Evolutionary conservation across 92 coral and sea anemone genomes (phyloP), one percentile per base, ranked within the genome.

Genomic region (Porites cylindrica): DNA sequence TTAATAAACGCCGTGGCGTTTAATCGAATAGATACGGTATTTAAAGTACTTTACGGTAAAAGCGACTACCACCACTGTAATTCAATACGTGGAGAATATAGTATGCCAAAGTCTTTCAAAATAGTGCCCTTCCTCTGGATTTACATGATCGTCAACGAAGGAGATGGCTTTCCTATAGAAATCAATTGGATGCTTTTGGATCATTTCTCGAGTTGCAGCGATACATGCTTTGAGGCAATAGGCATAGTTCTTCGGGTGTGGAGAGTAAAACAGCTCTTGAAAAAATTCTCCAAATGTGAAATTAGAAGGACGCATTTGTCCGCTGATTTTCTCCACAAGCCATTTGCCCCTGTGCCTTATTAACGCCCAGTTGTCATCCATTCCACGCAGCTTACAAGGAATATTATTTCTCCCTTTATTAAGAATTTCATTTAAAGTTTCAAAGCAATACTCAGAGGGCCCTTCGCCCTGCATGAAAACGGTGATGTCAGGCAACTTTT

Each of bases 101-200:
- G 81, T 79, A 62, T 50, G 50, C 93, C 95, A 92, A 43, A 90
- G 65, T 70, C 95, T 38, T 74, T 92, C 95, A 47, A 92, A 86
- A 21, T 92, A 92, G 66, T 90, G 95, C 1, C 91, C 93, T 79
- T 92, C 95, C 70, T 90, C 95, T 0, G 93, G 93, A 18, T 90
- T 90, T 2, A 7, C 26, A 54, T 92, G 95, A 47, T 90, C 81
- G 24, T 90, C 77, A 2, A 90, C 66, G 51, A 90, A 92, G 1
- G 89, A 77, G n/a, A 92, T 77, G 50, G 89, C 79, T 21, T 86
- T 89, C 29, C 21, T 73, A 24, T 90, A 92, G 78, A 82, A 81
- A 13, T 82, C 83, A 13, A 77, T 10, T 20, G 95, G 75, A 53
- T 84, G 86, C 19, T 52, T 85, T 16, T 68, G 75, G 7, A 92